phyloP scores from a whole-genome alignment of 2,797 vertebrate genomes.

The Catostomus latipinnis region DNA sequence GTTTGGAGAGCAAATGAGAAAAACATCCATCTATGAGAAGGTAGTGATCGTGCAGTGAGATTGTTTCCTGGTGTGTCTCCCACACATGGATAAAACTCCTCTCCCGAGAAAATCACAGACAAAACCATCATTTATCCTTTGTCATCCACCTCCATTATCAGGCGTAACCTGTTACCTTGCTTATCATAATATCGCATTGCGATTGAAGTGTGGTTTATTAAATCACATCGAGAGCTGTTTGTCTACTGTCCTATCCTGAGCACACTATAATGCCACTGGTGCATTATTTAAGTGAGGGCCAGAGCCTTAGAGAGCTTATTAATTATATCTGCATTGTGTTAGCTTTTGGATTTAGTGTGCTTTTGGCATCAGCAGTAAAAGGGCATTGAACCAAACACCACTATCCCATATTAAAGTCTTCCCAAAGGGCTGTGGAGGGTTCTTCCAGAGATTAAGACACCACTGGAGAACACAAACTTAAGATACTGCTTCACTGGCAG shows the following conservation, averaged over 20 bases:
- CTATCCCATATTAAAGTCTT: slow-evolving; percentile 65
- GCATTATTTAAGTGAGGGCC: slow-evolving; percentile 58
- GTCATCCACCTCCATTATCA: too few relatives aligned
- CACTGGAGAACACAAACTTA: slow-evolving; percentile 54
- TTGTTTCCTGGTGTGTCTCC: not conserved
- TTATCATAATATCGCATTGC: not conserved
- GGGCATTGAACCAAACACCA: slow-evolving; percentile 67
- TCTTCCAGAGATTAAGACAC: slow-evolving; percentile 57
- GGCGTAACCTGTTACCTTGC: not conserved
- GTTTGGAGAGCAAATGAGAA: not conserved
- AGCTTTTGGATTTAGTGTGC: slow-evolving; percentile 56
- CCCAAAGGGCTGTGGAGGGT: slow-evolving; percentile 54
- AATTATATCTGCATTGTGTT: slow-evolving; percentile 66
- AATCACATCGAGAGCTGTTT: not conserved
- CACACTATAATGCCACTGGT: slow-evolving; percentile 29
- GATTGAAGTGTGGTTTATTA: not conserved
- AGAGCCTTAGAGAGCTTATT: slow-evolving; percentile 64
- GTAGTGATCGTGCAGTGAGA: not conserved
- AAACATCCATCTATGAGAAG: not conserved
- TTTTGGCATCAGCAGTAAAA: slow-evolving; percentile 63
- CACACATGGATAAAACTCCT: not conserved
- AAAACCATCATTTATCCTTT: slow-evolving; percentile 5
- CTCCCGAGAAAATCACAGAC: slow-evolving; percentile 7
- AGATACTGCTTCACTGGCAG: slow-evolving; percentile 43
- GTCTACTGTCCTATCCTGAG: slow-evolving; percentile 17